Evolutionary conservation across 1,140 invertebrate genomes (phyloP).

Genomic region (Lithobius niger): DNA sequence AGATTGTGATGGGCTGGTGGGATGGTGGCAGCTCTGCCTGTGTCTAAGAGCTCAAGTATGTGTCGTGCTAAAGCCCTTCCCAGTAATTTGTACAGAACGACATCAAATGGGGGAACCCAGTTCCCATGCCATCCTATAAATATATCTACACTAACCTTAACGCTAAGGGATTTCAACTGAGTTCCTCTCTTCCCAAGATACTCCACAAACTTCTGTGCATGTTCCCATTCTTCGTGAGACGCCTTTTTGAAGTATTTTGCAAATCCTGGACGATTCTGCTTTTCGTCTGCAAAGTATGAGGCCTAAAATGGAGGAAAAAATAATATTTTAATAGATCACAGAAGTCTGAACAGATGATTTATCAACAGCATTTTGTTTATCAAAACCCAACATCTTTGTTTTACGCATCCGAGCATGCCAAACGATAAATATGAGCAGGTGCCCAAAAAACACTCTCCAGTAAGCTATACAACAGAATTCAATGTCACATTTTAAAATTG

Average conservation of each 20-base stretch:
- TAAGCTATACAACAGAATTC: too few species aligned
- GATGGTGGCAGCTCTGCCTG: slow-evolving; percentile 12
- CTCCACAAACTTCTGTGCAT: slow-evolving; percentile 77
- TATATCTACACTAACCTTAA: too few species aligned
- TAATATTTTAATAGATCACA: too few species aligned
- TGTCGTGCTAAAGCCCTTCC: not conserved
- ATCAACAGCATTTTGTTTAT: too few species aligned
- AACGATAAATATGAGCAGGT: too few species aligned
- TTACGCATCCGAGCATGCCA: too few species aligned
- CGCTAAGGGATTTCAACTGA: slow-evolving; percentile 44
- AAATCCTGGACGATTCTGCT: slow-evolving; percentile 69
- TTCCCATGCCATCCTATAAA: slow-evolving; percentile 31
- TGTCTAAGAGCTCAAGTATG: not conserved
- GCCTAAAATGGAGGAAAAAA: slow-evolving; percentile 35
- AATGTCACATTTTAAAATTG: too few species aligned
- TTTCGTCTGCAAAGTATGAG: slow-evolving; percentile 66
- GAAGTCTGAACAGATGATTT: too few species aligned
- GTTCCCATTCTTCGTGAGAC: slow-evolving; percentile 73
- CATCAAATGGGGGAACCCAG: not conserved
- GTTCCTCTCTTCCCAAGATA: slow-evolving; percentile 80
- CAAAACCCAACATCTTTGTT: too few species aligned
- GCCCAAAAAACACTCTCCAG: too few species aligned
- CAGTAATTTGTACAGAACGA: not conserved
- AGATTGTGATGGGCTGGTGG: too few species aligned
- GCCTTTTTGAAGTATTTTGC: slow-evolving; percentile 74